Conservation (phyloP, 2,888 invertebrate species). For the Plebejus argus region DNA sequence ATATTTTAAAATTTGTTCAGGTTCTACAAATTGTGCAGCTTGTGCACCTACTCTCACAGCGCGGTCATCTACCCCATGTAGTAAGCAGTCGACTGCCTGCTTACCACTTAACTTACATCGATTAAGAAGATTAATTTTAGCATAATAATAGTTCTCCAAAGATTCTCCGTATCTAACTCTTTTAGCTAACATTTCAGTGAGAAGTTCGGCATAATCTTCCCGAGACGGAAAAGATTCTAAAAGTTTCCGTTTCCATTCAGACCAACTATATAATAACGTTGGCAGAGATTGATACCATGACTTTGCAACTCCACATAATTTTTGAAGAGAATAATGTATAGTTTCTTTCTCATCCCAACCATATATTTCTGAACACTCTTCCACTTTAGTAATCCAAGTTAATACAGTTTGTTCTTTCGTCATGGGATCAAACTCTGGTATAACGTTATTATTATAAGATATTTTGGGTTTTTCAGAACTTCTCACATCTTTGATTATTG, state of each 20-base stretch:
- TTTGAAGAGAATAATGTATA: conserved; percentile 40
- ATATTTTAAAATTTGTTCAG: conserved; percentile 38
- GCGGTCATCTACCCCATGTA: conserved; percentile 37
- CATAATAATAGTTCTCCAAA: conserved; percentile 40
- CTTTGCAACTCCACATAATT: conserved; percentile 40
- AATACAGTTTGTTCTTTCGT: background rate
- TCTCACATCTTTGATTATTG: conserved; percentile 3
- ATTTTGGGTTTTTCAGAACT: conserved; percentile 4
- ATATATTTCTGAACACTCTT: conserved; percentile 22
- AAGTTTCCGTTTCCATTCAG: conserved; percentile 39
- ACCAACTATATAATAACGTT: conserved; percentile 13
- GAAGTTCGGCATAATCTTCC: conserved; percentile 40
- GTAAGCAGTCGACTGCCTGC: conserved; percentile 39
- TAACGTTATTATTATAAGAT: conserved; percentile 33
- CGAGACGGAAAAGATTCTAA: conserved; percentile 37
- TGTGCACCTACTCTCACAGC: conserved; percentile 37
- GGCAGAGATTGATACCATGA: conserved; percentile 35
- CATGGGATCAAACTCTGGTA: conserved; percentile 40
- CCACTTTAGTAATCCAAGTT: too few species aligned
- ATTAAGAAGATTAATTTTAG: conserved; percentile 37
- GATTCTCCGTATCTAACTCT: conserved; percentile 39
- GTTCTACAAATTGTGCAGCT: conserved; percentile 1
- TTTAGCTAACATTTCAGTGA: conserved; percentile 40
- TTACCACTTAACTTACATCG: conserved; percentile 38
- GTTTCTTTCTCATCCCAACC: conserved; percentile 33